Base-by-base conservation (phyloP, 2,797 vertebrate genomes). In the Sebastes jordani region DNA sequence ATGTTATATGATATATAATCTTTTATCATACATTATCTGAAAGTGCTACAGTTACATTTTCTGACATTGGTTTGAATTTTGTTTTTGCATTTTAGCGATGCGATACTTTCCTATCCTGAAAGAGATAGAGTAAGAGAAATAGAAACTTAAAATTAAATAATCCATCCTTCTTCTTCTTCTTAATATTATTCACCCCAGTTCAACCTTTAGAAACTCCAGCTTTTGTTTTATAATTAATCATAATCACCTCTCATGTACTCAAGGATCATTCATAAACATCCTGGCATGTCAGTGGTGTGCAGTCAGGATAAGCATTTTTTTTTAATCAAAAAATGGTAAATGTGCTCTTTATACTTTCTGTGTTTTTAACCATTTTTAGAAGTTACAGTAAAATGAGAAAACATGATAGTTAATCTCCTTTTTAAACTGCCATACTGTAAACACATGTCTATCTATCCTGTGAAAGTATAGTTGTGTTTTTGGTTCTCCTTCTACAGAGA, bases 171-270 rank as follows among this genome's bases (percentile, higher is more conserved):
- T 38, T 38, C 34, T 38, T 38, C 36, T 46, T 81, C 60, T 32
- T 34, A 18, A 14, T 52, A 46, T 4, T 36, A 66, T 4, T 2
- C 30, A 54, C 3, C 36, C 22, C 4, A 8, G 20, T 4, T 25
- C 25, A 74, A 34, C 81, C 65, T 77, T 79, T 72, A 83, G 32
- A 62, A 69, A 7, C 16, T 22, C 23, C 9, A 7, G 25, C 54
- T 38, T 66, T 71, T 68, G 20, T 62, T 74, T n/a, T 10, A 13
- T 55, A 36, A 69, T 69, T 38, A 81, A 54, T 82, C 63, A 59
- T 59, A 54, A 73, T 61, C 63, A 62, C 23, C 25, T 72, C 36
- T 27, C 22, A 22, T 34, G 34, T 36, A 27, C 49, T 4, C 22
- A 36, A 34, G 55, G 42, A 61, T 38, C 11, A 38, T 13, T 14